Evolutionary conservation across 2,113 vertebrate genomes (phyloP).

Genomic region (Siniperca knerii): DNA sequence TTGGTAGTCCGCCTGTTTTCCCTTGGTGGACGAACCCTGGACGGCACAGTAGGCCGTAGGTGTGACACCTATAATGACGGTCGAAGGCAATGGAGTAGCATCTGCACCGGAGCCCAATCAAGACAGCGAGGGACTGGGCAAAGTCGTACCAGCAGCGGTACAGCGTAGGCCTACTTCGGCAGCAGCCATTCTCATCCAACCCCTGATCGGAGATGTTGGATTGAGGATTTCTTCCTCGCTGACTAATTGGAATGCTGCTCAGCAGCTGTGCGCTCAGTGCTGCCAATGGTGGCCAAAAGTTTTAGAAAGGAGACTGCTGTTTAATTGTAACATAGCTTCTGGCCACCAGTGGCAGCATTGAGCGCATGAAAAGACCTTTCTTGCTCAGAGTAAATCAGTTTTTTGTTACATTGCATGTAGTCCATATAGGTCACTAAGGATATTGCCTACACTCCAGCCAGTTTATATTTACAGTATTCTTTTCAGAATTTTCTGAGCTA

Average conservation of each 20-base stretch:
- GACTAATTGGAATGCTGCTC: not conserved
- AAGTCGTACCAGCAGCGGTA: too few relatives aligned
- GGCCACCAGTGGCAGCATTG: not conserved
- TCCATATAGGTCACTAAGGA: not conserved
- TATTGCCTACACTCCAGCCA: not conserved
- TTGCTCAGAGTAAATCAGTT: not conserved
- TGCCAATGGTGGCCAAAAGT: not conserved
- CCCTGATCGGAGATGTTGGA: not conserved
- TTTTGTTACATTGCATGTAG: not conserved
- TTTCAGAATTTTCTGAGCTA: not conserved
- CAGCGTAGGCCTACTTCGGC: too few relatives aligned
- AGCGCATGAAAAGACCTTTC: not conserved
- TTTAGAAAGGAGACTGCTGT: not conserved
- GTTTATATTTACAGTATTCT: not conserved
- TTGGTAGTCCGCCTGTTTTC: too few relatives aligned
- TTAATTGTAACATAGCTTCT: not conserved
- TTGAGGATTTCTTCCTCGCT: not conserved
- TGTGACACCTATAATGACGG: too few relatives aligned
- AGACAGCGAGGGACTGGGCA: too few relatives aligned
- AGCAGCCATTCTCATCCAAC: not conserved
- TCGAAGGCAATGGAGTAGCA: too few relatives aligned
- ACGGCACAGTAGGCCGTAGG: too few relatives aligned
- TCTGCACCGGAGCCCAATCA: too few relatives aligned
- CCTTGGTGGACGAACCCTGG: too few relatives aligned
- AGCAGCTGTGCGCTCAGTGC: not conserved